These are phyloP conservation scores for Laupala kohalensis DNA, from an alignment of 1,140 invertebrate genomes.

Conservation along the genomic window DNA sequence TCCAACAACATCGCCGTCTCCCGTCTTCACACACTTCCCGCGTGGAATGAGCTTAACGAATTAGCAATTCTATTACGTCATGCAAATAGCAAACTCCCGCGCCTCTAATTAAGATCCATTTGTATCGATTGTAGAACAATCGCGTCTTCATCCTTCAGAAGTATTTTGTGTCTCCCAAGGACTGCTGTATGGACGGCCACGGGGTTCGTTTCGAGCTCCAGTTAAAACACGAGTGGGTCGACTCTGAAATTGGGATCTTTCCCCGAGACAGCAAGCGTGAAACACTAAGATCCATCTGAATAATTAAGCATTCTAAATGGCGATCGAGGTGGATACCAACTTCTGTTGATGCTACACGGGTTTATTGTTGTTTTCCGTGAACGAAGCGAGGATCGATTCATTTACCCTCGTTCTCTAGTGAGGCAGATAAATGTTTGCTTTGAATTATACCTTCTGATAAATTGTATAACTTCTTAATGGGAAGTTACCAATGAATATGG, in stretches of 20 bases:
- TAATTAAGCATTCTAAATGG: neutral
- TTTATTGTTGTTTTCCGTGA: neutral
- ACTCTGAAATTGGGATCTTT: neutral
- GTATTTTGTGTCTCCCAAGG: neutral
- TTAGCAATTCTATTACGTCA: neutral
- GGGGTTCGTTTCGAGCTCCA: neutral
- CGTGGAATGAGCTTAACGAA: neutral
- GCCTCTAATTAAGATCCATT: neutral
- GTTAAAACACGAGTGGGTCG: neutral
- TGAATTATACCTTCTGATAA: too few species aligned
- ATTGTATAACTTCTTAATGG: too few species aligned
- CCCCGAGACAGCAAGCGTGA: neutral
- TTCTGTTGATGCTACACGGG: neutral
- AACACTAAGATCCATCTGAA: neutral
- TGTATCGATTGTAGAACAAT: neutral
- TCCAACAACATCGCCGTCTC: neutral
- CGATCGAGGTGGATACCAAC: neutral
- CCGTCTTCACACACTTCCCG: neutral
- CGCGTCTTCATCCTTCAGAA: neutral
- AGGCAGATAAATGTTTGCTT: too few species aligned
- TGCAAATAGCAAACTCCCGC: neutral
- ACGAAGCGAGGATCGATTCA: too few species aligned
- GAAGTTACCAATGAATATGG: too few species aligned
- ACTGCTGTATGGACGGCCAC: neutral
- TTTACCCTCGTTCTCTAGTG: too few species aligned